These are phyloP conservation scores for Drosophila acutilabella DNA, from an alignment of 2,888 invertebrate species.

Conservation along the genomic window DNA sequence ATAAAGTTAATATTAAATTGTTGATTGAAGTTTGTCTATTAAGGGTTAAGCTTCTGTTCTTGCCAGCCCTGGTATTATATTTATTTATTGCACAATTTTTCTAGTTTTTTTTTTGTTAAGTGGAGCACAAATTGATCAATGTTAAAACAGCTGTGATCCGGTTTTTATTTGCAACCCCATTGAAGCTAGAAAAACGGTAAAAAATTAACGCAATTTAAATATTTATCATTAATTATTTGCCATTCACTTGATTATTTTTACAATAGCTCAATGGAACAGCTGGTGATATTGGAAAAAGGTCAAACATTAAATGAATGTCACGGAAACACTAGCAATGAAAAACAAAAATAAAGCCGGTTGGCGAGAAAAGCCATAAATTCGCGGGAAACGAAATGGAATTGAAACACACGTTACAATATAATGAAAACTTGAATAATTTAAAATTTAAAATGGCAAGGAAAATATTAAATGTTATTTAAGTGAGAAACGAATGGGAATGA, in stretches of 20 bases:
- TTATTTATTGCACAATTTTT: background rate
- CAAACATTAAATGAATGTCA: background rate
- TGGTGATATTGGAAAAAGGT: background rate
- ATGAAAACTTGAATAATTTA: too few species aligned
- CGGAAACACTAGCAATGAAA: background rate
- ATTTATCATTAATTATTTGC: background rate
- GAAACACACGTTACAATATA: background rate
- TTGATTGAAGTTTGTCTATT: background rate
- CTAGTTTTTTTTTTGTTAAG: too few species aligned
- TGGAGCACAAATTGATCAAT: background rate
- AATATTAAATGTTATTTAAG: background rate
- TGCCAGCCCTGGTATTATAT: background rate
- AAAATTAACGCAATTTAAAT: conserved; percentile 2
- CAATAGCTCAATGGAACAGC: background rate
- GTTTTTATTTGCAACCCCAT: conserved; percentile 3
- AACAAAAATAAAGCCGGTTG: background rate
- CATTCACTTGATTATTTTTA: background rate
- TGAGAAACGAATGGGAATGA: background rate
- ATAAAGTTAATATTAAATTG: conserved; percentile 10
- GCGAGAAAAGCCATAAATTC: too few species aligned
- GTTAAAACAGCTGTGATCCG: background rate
- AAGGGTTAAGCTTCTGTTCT: background rate
- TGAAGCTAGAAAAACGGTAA: conserved; percentile 10
- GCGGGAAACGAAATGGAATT: background rate
- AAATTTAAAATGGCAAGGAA: background rate